Conservation (phyloP, 2,888 invertebrate species). For the Tinea semifulvella region DNA sequence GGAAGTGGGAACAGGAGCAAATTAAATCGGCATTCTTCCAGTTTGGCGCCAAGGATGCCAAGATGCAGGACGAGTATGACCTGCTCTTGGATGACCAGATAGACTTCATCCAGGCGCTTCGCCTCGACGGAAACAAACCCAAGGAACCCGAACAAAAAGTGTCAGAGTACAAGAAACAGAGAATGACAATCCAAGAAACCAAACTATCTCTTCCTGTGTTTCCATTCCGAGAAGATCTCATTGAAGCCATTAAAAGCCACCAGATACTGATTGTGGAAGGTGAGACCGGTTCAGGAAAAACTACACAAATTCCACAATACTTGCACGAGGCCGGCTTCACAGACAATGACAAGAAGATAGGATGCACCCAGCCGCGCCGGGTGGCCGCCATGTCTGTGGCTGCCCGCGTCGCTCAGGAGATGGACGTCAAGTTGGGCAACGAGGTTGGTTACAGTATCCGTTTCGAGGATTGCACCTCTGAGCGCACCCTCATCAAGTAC, state of each 20-base stretch:
- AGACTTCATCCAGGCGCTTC: constrained; percentile 93
- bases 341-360: constrained; percentile 85
- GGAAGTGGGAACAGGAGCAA: constrained; percentile 98
- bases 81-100: constrained; percentile 95
- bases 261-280: constrained; percentile 96
- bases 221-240: constrained; percentile 88
- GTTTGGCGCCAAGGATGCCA: constrained; percentile 92
- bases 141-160: constrained; percentile 70
- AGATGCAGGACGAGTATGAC: constrained; percentile 85
- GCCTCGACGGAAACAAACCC: constrained; percentile 75
- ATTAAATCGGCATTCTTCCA: constrained; percentile 91
- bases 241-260: constrained; percentile 89
- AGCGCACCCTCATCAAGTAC: constrained; percentile 95
- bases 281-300: constrained; percentile 99
- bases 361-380: constrained; percentile 96
- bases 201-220: constrained; percentile 93
- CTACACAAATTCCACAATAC: constrained; percentile 99
- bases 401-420: constrained; percentile 96
- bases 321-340: constrained; percentile 93
- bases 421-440: constrained; percentile 94
- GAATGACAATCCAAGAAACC: constrained; percentile 88
- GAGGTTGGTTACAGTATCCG: constrained; percentile 92
- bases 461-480: constrained; percentile 99
- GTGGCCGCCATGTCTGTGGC: constrained; percentile 99
- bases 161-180: constrained; percentile 72